Percentiles rank a stretch among this genome's conserved stretches.
These are phyloP conservation scores for Podarcis muralis DNA, from an alignment of 2,113 vertebrate species.

Conservation along the genomic window DNA sequence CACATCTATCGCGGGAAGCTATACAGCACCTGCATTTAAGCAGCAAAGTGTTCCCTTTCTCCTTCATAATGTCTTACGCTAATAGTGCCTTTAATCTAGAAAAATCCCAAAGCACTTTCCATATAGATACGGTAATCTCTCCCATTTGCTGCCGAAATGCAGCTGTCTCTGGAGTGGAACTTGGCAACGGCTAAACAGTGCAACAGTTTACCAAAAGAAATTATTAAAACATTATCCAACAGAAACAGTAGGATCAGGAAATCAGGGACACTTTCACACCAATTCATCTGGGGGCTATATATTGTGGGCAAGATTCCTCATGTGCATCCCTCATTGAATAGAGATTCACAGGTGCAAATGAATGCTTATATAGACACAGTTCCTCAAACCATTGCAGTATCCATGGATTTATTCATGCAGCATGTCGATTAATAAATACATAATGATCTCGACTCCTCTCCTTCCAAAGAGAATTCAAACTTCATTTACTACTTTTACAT, in stretches of 20 bases:
- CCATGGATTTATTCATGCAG: neutral
- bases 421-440: too few species aligned
- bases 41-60: constrained; percentile 65
- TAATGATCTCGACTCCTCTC: neutral
- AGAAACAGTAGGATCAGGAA: constrained; percentile 44
- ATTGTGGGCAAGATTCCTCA: neutral
- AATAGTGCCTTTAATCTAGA: constrained; percentile 77
- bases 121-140: constrained; percentile 55
- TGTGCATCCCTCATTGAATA: neutral
- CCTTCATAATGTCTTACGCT: constrained; percentile 75
- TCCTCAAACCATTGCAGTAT: neutral
- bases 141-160: constrained; percentile 50
- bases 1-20: constrained; percentile 73
- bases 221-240: constrained; percentile 44
- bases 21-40: constrained; percentile 76
- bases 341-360: neutral
- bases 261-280: constrained; percentile 7
- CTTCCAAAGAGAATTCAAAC: neutral
- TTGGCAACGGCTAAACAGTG: constrained; percentile 33
- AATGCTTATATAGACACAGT: neutral
- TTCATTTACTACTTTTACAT: neutral
- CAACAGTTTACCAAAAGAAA: constrained; percentile 19
- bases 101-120: constrained; percentile 63
- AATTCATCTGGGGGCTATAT: neutral
- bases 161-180: constrained; percentile 53